Evolutionary conservation across 2,113 vertebrate genomes (phyloP).

Genomic region (Pandion haliaetus): DNA sequence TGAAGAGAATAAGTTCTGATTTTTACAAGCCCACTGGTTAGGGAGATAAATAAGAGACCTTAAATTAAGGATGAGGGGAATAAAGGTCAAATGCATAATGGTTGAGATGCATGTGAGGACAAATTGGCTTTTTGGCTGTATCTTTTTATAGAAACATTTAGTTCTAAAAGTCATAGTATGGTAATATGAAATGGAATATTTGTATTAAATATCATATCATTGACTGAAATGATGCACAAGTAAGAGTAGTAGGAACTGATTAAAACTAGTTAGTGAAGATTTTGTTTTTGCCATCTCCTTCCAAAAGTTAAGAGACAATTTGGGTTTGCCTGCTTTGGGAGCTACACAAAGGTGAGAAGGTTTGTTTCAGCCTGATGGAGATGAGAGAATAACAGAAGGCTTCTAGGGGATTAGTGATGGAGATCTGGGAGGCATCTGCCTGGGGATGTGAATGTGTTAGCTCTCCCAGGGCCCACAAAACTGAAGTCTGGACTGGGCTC

Average conservation of each 20-base stretch:
- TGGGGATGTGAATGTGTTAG: conserved; percentile 32
- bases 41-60: conserved; percentile 60
- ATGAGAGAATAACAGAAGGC: conserved; percentile 46
- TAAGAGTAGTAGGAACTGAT: neutral
- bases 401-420: conserved; percentile 12
- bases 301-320: neutral
- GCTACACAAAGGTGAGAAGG: conserved; percentile 6
- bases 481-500: conserved; percentile 41
- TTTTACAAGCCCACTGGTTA: conserved; percentile 41
- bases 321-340: neutral
- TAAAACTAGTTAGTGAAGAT: neutral
- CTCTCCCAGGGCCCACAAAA: conserved; percentile 13
- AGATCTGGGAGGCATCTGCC: conserved; percentile 49
- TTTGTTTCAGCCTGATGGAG: conserved; percentile 52
- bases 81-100: conserved; percentile 56
- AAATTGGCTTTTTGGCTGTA: conserved; percentile 36
- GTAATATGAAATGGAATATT: neutral
- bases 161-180: neutral
- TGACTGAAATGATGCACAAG: neutral
- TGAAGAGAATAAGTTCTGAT: conserved; percentile 39
- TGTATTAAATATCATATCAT: neutral
- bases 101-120: neutral
- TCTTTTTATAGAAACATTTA: neutral
- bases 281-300: conserved; percentile 2
- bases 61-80: conserved; percentile 61